Base-by-base conservation (phyloP, 2,888 invertebrate species). In the Caenorhabditis becei region DNA sequence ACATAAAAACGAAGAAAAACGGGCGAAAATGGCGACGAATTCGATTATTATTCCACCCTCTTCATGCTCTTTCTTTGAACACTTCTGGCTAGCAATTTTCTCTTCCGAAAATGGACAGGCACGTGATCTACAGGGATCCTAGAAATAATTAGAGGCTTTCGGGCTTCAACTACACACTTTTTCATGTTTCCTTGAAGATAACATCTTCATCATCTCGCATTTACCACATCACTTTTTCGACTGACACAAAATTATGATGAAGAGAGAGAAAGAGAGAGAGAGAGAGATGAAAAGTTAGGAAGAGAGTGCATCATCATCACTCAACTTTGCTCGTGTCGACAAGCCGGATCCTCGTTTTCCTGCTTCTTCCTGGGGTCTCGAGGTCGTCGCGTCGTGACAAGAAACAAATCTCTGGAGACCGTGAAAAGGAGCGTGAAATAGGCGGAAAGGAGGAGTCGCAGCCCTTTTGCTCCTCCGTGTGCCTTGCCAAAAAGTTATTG, bases 331-430 rank as follows among this genome's bases (percentile, higher is more conserved):
- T 18, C 18, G 10, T 14, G 16, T 16, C 20, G 4, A 18, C 18
- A 49, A 49, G 49, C 20, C 58, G 26, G 53, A 26, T 18, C 5
- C 53, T 53, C 23, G 20, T 18, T 5, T 18, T 20, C 32, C 10
- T 32, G 5, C 5, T 10, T 10, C 32, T 32, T 32, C 5, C 32
- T 10, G 4, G 32, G 32, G 10, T 32, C n/a, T 44, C 51, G 44
- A 16, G 44, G 44, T 44, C 44, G n/a, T 44, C 44, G 23, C 5
- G 20, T 24, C 26, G 51, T 16, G 23, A 54, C 47, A 26, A 32
- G 67, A 56, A 67, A 47, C 44, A 69, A 69, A 69, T 49, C 69
- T 59, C 69, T 69, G 69, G 69, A 69, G 59, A 69, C 44, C 58
- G 41, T 10, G 41, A 41, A 54, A 37, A 53, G 53, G 20, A n/a